These are phyloP conservation scores for Bactericera cockerelli DNA, from an alignment of 1,140 invertebrate genomes.

Conservation along the genomic window DNA sequence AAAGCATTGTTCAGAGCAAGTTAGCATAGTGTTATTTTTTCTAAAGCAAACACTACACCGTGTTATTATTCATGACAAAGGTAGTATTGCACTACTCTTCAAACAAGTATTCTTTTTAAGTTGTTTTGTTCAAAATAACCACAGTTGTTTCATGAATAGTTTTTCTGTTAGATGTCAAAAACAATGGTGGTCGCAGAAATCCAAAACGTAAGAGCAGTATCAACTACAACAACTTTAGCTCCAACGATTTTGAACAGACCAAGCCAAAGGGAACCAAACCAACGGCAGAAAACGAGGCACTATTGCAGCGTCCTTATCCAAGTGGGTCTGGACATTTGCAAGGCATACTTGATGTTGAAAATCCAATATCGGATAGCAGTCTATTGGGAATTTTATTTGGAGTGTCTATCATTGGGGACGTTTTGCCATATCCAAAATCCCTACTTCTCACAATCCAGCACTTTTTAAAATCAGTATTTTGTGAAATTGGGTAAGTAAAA, in stretches of 20 bases:
- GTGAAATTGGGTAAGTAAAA: slow-evolving; percentile 56
- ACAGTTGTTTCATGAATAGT: too few species aligned
- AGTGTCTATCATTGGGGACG: slow-evolving; percentile 69
- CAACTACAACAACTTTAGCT: background rate
- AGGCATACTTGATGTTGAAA: slow-evolving; percentile 69
- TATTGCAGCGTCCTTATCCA: slow-evolving; percentile 66
- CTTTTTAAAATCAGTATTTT: slow-evolving; percentile 80
- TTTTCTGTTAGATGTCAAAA: too few species aligned
- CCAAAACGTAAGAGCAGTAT: background rate
- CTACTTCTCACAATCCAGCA: slow-evolving; percentile 74
- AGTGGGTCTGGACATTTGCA: slow-evolving; percentile 76
- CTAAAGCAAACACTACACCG: too few species aligned
- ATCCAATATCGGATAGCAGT: slow-evolving; percentile 70
- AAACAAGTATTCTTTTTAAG: too few species aligned
- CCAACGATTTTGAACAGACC: background rate
- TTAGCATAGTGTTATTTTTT: too few species aligned
- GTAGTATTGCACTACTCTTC: too few species aligned
- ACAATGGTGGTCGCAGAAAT: background rate
- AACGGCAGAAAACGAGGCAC: slow-evolving; percentile 60
- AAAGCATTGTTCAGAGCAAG: too few species aligned
- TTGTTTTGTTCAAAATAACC: too few species aligned
- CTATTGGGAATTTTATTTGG: slow-evolving; percentile 67
- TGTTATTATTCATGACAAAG: too few species aligned
- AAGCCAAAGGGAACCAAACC: slow-evolving; percentile 46
- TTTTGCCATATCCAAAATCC: slow-evolving; percentile 61